A percentile compares a stretch with the other conserved stretches of the same genome.
These are phyloP conservation scores for Malthinus flaveolus DNA, from an alignment of 2,888 invertebrate genomes.

Conservation along the genomic window DNA sequence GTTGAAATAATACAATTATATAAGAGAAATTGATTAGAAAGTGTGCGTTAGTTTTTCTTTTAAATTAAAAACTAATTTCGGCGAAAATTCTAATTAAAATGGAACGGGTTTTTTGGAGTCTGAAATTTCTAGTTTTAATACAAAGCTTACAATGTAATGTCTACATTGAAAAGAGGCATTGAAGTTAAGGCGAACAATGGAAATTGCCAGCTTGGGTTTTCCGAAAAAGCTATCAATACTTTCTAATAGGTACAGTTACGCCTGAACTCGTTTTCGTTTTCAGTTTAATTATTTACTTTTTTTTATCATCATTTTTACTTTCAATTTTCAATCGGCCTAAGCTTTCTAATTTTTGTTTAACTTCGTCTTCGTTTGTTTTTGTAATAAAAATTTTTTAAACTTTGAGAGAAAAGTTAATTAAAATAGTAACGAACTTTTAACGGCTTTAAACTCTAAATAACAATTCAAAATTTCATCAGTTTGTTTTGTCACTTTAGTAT, in stretches of 20 bases:
- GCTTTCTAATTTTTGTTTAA: neutral
- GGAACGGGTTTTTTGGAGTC: neutral
- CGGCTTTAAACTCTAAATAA: slow-evolving; percentile 27
- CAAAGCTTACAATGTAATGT: slow-evolving; percentile 13
- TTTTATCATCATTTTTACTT: neutral
- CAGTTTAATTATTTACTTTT: slow-evolving; percentile 12
- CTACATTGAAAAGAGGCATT: slow-evolving; percentile 14
- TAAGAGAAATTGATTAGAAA: no score
- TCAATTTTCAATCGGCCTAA: slow-evolving; percentile 6
- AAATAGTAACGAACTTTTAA: slow-evolving; percentile 12
- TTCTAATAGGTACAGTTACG: slow-evolving; percentile 20
- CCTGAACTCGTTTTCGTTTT: slow-evolving; percentile 19
- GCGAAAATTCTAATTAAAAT: neutral
- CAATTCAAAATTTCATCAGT: slow-evolving; percentile 38
- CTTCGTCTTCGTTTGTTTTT: neutral
- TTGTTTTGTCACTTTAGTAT: slow-evolving; percentile 33
- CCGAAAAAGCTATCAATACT: slow-evolving; percentile 19
- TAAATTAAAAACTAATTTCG: no score
- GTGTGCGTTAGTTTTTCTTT: no score
- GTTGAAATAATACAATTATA: no score
- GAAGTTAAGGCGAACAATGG: slow-evolving; percentile 16
- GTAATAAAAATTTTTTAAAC: neutral
- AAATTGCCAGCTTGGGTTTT: slow-evolving; percentile 15
- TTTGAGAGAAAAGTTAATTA: slow-evolving; percentile 10
- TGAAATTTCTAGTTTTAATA: slow-evolving; percentile 6